Base-by-base conservation (phyloP, 2,113 vertebrate genomes). In the Peromyscus maniculatus region DNA sequence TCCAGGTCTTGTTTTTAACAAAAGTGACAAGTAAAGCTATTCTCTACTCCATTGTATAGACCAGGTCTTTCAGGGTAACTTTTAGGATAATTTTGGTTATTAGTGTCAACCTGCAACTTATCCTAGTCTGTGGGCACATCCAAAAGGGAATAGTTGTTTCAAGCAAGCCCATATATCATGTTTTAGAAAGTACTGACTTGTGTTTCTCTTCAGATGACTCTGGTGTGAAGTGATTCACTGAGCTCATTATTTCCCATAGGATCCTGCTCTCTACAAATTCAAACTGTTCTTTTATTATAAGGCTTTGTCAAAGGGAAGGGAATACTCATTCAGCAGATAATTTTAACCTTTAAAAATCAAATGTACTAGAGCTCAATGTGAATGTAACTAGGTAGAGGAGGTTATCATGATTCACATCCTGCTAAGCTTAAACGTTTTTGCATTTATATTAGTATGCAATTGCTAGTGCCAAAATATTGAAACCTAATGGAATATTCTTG, bases 221-320 rank as follows among this genome's bases (percentile, higher is more conserved):
- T 72, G 49, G 91, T 93, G 67, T 43, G 79, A 83, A 91, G 64
- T 36, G 83, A 69, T 90, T 89, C 83, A 91, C 43, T 79, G 66
- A 88, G 36, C 12, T 71, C 52, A 80, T 97, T 93, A 92, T 93
- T 92, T 97, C 87, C 91, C 91, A 77, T 16, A 96, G 93, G 84
- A 79, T 91, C 21, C 46, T 89, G 43, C 66, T 89, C 78, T 89
- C 46, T 82, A 74, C 9, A 87, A 64, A 95, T 59, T 22, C 59
- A 97, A 64, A 69, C 31, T 72, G 22, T 71, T 66, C 31, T 83
- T 96, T 91, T 90, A 90, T 89, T 95, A 49, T n/a, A 88, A n/a
- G 28, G 3, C 46, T 93, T 94, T 77, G n/a, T 92, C 19, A 67
- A 94, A 46, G n/a, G 64, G 19, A 96, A 46, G 7, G 39, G 82